Conservation (phyloP, 2,888 invertebrate genomes). For the Eristalis arbustorum region DNA sequence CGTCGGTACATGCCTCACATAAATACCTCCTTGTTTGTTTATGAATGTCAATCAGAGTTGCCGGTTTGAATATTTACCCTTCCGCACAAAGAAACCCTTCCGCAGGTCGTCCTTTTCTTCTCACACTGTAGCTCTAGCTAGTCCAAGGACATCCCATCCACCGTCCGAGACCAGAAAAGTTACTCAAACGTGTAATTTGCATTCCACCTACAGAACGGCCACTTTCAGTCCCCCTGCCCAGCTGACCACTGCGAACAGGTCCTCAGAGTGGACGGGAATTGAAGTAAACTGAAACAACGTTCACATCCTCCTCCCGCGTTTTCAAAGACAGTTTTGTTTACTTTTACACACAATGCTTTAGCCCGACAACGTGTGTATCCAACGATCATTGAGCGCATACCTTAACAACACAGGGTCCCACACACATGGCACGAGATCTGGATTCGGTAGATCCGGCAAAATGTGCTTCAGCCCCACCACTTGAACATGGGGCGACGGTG, state of each 20-base stretch:
- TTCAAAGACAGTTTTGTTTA: constrained; percentile 54
- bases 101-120: not conserved
- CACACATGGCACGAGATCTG: constrained; percentile 29
- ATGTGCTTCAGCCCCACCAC: not conserved
- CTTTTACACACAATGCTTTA: constrained; percentile 15
- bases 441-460: constrained; percentile 42
- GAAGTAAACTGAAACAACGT: constrained; percentile 15
- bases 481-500: not conserved
- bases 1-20: not conserved
- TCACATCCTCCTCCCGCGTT: constrained; percentile 7
- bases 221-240: too few relatives aligned
- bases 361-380: constrained; percentile 2
- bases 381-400: constrained; percentile 56
- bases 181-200: constrained; percentile 64
- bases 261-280: constrained; percentile 15
- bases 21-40: not conserved
- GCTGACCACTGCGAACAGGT: constrained; percentile 29
- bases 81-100: not conserved
- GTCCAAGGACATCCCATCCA: constrained; percentile 10
- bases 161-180: constrained; percentile 28
- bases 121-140: not conserved
- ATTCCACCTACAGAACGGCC: constrained; percentile 30
- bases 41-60: constrained; percentile 14
- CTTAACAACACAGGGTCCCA: not conserved
- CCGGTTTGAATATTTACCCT: constrained; percentile 20